phyloP scores from a whole-genome alignment of 2,888 invertebrate genomes.

The Heliconius charithonia region DNA sequence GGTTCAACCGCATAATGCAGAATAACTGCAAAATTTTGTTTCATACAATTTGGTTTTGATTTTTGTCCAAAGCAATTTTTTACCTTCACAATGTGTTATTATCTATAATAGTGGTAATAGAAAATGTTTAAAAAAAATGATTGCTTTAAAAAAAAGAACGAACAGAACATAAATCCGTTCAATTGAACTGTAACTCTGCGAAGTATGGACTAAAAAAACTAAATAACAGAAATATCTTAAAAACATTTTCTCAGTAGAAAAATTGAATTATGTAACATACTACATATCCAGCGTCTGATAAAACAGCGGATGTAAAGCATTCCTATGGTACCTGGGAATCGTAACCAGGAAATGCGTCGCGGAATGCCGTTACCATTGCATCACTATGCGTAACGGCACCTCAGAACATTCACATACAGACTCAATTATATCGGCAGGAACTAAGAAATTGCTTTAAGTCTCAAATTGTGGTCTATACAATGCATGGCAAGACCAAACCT shows the following conservation, averaged over 20 bases:
- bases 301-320: slow-evolving; percentile 51
- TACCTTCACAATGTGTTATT: too few species aligned
- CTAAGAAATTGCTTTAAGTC: slow-evolving; percentile 72
- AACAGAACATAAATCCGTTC: too few species aligned
- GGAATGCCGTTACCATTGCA: slow-evolving; percentile 62
- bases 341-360: slow-evolving; percentile 75
- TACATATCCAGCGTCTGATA: slow-evolving; percentile 27
- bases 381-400: slow-evolving; percentile 66
- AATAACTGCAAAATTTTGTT: too few species aligned
- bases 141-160: too few species aligned
- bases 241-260: slow-evolving; percentile 14
- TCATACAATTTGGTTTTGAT: too few species aligned
- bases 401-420: slow-evolving; percentile 55
- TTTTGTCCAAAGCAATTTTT: too few species aligned
- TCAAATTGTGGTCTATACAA: slow-evolving; percentile 55
- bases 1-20: too few species aligned
- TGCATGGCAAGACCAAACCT: slow-evolving; percentile 44
- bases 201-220: too few species aligned
- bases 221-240: not conserved
- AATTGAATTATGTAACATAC: slow-evolving; percentile 11
- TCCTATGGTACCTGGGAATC: slow-evolving; percentile 68
- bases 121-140: too few species aligned
- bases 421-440: slow-evolving; percentile 71
- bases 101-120: too few species aligned
- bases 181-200: too few species aligned